Evolutionary conservation across 2,797 vertebrate species (phyloP), one percentile per base, ranked within the genome.

Genomic region (Clarias fuscus): DNA sequence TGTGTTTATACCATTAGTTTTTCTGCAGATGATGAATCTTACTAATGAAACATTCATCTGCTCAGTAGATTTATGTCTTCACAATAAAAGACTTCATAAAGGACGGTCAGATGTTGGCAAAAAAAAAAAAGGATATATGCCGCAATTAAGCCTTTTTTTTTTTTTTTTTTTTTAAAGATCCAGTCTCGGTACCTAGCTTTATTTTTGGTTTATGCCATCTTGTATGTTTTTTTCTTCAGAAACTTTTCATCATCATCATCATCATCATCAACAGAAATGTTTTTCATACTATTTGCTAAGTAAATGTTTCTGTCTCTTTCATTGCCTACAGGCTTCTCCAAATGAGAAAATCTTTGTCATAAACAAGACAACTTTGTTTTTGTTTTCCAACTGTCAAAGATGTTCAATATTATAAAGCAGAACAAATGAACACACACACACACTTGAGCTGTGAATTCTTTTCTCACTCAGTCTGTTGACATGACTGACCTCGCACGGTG

Each of bases 11-110:
- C 59, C 24, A 27, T 15, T 17, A 6, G n/a, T 48, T 53, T 81
- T 27, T 53, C 48, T 24, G 7, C 33, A n/a, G 77, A 43, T n/a
- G 33, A 80, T 64, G 77, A 80, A 64, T 82, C 24, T 22, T 30
- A n/a, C 79, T 82, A 82, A 82, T 67, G 62, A 82, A 82, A 20
- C 64, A 68, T 82, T 82, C n/a, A 82, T 67, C 79, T 30, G 79
- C 40, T 53, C 4, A 30, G 17, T 67, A 22, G n/a, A 53, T 82
- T 30, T 53, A 48, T 48, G 15, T 43, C 13, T 10, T 3, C 7
- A 27, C 61, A 18, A 18, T 81, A 27, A 53, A 53, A 82, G 8
- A 27, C 40, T 82, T 82, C 0, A 67, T 30, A 65, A 65, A 64
- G 53, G 62, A 30, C 8, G 5, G 40, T 53, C 62, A 43, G 59